Evolutionary conservation across 2,797 vertebrate genomes (phyloP).

Genomic region (Eulemur coronatus): DNA sequence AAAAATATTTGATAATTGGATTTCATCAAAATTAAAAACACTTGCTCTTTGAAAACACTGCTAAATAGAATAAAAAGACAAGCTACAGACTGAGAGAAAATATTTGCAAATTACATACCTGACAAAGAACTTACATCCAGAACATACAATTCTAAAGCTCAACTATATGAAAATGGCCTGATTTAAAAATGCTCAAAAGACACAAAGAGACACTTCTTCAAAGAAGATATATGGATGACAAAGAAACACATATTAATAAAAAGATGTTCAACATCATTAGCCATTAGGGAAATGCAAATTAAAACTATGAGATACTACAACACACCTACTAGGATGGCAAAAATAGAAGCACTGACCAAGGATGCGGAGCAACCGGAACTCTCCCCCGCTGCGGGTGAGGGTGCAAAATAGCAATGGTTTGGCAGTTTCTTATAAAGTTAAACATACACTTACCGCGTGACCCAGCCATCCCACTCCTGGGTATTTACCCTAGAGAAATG

Average conservation of each 20-base stretch:
- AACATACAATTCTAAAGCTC: background rate
- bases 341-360: background rate
- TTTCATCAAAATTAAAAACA: background rate
- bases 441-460: background rate
- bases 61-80: background rate
- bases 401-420: background rate
- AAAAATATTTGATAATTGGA: background rate
- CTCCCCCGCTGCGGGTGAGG: background rate
- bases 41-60: background rate
- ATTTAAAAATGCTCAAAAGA: background rate
- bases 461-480: slow-evolving; percentile 28
- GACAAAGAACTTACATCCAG: background rate
- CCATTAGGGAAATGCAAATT: background rate
- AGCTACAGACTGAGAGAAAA: background rate
- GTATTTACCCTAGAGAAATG: slow-evolving; percentile 21
- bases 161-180: background rate
- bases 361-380: background rate
- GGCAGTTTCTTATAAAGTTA: background rate
- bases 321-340: background rate
- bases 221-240: background rate
- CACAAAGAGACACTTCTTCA: background rate
- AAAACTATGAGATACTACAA: background rate
- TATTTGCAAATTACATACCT: background rate
- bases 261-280: too few species aligned
- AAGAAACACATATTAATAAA: background rate